phyloP scores from a whole-genome alignment of 2,113 vertebrate genomes.

The Hypomesus transpacificus region DNA sequence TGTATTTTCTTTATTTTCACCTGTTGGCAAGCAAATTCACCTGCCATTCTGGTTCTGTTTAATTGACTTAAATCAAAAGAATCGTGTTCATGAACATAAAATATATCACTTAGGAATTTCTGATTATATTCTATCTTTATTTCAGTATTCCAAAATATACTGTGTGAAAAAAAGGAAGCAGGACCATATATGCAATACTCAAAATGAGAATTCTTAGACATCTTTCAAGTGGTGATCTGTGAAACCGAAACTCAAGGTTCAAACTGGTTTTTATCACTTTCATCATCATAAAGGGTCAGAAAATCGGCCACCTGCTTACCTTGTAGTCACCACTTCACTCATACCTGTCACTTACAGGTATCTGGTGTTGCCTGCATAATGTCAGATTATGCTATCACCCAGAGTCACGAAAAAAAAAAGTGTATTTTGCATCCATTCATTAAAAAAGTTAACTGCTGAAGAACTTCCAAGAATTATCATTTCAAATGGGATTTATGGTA shows the following conservation, averaged over 20 bases:
- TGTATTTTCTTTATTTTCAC: too few species aligned
- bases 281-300: conserved; percentile 64
- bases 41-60: too few species aligned
- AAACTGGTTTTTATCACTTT: conserved; percentile 66
- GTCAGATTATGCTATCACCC: conserved; percentile 69
- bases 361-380: conserved; percentile 69
- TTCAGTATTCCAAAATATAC: not conserved
- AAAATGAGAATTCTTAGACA: conserved; percentile 58
- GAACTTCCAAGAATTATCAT: conserved; percentile 65
- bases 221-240: conserved; percentile 67
- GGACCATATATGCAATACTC: conserved; percentile 58
- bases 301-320: conserved; percentile 53
- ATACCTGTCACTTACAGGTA: conserved; percentile 66
- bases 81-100: too few species aligned
- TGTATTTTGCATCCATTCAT: conserved; percentile 61
- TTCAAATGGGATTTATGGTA: conserved; percentile 54
- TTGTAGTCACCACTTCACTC: conserved; percentile 62
- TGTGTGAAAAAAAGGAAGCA: conserved; percentile 5
- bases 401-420: conserved; percentile 59
- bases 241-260: conserved; percentile 63
- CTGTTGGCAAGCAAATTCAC: too few species aligned
- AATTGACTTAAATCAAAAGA: too few species aligned
- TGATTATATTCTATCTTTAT: not conserved
- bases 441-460: conserved; percentile 68
- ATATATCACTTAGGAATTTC: too few species aligned